phyloP scores from a whole-genome alignment of 2,113 vertebrate genomes.

The Corydoras maculifer region DNA sequence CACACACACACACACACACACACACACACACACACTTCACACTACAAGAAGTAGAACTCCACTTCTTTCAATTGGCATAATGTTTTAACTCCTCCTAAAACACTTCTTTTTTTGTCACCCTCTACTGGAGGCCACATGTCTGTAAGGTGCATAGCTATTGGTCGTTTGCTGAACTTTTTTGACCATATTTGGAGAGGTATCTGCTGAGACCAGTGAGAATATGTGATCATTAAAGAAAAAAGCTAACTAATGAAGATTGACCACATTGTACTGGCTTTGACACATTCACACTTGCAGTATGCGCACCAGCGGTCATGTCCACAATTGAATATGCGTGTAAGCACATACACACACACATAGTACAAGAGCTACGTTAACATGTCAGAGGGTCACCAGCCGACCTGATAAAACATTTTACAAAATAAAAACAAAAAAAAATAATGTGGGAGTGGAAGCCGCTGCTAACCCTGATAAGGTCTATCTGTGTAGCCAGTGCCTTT shows the following conservation, averaged over 20 bases:
- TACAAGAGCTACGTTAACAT: no score
- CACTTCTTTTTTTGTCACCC: conserved; percentile 29
- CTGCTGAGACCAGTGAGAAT: conserved; percentile 12
- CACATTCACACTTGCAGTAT: conserved; percentile 10
- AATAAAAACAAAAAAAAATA: conserved; percentile 2
- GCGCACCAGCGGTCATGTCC: background rate
- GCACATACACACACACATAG: conserved; percentile 32
- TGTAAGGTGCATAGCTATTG: conserved; percentile 36
- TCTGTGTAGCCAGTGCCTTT: conserved; percentile 49
- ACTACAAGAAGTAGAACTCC: no score
- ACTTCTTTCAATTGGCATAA: background rate
- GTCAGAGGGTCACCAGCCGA: background rate
- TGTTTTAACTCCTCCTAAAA: conserved; percentile 6
- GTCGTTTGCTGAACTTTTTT: conserved; percentile 45
- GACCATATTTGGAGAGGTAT: conserved; percentile 66
- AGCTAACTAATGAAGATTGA: conserved; percentile 1
- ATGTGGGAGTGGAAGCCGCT: conserved; percentile 61
- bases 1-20: background rate
- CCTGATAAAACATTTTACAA: background rate
- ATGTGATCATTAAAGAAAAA: conserved; percentile 9
- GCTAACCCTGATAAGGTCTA: conserved; percentile 67
- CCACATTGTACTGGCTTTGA: conserved; percentile 9
- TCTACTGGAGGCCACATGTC: conserved; percentile 31
- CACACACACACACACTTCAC: no score
- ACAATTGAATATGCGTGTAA: background rate